phyloP scores from a whole-genome alignment of 2,797 vertebrate species.

The Pantherophis vulpinus region DNA sequence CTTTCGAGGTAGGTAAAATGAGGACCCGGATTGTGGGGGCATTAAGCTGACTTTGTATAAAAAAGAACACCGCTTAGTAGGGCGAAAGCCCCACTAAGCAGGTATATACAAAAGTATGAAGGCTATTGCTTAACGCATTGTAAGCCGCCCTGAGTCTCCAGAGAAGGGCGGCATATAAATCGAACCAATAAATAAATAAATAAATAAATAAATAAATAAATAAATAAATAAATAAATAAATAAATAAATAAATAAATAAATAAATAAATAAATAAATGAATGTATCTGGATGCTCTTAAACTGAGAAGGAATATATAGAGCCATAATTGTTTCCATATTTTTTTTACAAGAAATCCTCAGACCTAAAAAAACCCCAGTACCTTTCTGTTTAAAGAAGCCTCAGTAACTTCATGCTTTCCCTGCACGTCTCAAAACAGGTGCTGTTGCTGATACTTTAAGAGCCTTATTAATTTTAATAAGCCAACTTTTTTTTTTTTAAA shows the following conservation, averaged over 20 bases:
- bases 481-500: not conserved
- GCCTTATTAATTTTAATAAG: not conserved
- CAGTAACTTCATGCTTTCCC: not conserved
- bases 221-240: not conserved
- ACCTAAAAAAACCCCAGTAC: not conserved
- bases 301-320: not conserved
- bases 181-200: no score
- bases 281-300: not conserved
- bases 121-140: no score
- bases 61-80: no score
- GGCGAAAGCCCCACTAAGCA: no score
- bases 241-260: no score
- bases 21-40: no score
- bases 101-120: no score
- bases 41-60: no score
- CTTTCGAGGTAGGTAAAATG: no score
- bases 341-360: not conserved
- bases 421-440: not conserved
- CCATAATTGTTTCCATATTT: not conserved
- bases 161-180: no score
- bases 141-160: no score
- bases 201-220: no score
- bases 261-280: not conserved
- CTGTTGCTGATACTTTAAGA: not conserved
- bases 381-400: not conserved